phyloP scores from a whole-genome alignment of 1,140 invertebrate genomes.

The Mylabris phalerata region DNA sequence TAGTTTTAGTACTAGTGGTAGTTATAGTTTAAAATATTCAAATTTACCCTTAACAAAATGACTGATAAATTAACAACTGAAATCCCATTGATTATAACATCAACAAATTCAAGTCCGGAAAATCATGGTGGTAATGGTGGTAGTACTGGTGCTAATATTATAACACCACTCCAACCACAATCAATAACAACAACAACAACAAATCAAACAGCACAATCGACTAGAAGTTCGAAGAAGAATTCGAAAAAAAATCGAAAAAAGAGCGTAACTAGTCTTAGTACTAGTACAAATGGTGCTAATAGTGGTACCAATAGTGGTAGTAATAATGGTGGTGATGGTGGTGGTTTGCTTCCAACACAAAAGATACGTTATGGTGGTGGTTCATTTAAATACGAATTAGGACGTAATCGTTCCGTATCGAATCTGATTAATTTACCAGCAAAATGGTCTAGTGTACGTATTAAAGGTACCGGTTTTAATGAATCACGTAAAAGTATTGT shows the following conservation, averaged over 20 bases:
- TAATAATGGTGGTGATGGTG: too few species aligned
- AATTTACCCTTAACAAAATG: too few species aligned
- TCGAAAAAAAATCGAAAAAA: conserved; percentile 7
- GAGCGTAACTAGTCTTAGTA: conserved; percentile 1
- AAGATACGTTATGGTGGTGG: conserved; percentile 28
- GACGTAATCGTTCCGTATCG: conserved; percentile 32
- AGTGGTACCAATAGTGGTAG: background rate
- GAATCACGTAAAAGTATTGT: conserved; percentile 51
- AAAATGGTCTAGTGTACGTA: conserved; percentile 52
- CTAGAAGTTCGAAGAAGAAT: background rate
- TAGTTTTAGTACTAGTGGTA: too few species aligned
- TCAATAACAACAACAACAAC: conserved; percentile 3
- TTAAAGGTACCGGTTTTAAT: conserved; percentile 47
- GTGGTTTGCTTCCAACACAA: conserved; percentile 1
- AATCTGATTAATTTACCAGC: conserved; percentile 36
- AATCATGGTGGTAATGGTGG: too few species aligned
- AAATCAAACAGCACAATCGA: background rate
- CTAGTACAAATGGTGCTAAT: background rate
- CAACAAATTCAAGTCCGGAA: conserved; percentile 28
- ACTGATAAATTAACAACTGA: conserved; percentile 23
- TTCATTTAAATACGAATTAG: conserved; percentile 38
- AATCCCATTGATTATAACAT: conserved; percentile 37
- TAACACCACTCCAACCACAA: conserved; percentile 5
- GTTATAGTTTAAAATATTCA: too few species aligned
- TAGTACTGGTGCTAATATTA: too few species aligned